Percentiles rank a stretch among this genome's conserved stretches.
phyloP scores from a whole-genome alignment of 1,140 invertebrate species.

The Danaus plexippus region DNA sequence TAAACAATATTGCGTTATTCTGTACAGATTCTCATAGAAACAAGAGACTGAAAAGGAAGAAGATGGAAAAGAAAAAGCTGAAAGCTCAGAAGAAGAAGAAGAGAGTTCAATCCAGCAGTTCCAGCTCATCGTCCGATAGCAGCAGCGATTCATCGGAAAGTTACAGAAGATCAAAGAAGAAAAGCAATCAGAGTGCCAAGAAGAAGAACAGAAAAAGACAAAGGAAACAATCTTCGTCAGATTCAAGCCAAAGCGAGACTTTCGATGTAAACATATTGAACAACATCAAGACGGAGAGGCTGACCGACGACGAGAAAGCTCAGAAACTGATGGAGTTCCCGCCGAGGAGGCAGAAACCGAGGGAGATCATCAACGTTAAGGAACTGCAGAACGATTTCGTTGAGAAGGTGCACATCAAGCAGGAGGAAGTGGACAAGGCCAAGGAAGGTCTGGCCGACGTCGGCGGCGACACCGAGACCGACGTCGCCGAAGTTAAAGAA shows the following conservation, averaged over 20 bases:
- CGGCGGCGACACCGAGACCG: neutral
- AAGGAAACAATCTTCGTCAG: constrained; percentile 33
- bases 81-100: constrained; percentile 50
- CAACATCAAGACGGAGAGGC: constrained; percentile 57
- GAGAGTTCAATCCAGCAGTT: constrained; percentile 34
- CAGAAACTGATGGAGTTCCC: constrained; percentile 43
- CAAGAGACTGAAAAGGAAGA: constrained; percentile 49
- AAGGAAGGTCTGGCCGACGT: constrained; percentile 4
- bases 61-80: constrained; percentile 39
- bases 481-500: constrained; percentile 1
- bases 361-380: constrained; percentile 62
- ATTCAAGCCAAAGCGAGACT: constrained; percentile 41
- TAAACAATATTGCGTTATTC: no score
- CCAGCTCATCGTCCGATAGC: constrained; percentile 30
- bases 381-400: constrained; percentile 59
- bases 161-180: constrained; percentile 31
- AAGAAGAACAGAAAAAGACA: constrained; percentile 28
- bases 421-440: constrained; percentile 30
- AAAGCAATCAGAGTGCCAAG: constrained; percentile 32
- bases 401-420: constrained; percentile 49
- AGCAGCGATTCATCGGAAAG: constrained; percentile 32
- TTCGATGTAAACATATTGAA: constrained; percentile 63
- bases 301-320: constrained; percentile 52
- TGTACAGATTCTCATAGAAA: constrained; percentile 40
- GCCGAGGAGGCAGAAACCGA: constrained; percentile 45